Conservation (phyloP, 2,888 invertebrate genomes). For the Microdon myrmicae region DNA sequence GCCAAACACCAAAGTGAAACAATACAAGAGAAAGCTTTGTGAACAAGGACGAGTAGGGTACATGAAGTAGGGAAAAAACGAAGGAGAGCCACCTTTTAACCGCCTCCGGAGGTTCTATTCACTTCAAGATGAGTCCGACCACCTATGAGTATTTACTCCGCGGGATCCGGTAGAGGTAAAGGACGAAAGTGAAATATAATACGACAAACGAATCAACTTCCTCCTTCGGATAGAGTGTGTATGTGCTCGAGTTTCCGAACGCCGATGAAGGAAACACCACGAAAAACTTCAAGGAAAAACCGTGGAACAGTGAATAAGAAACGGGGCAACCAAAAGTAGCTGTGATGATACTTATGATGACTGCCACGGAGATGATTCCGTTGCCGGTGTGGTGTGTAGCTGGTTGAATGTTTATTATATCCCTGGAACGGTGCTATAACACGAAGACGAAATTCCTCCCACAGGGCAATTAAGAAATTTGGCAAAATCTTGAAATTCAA, state of each 20-base stretch:
- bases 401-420: constrained; percentile 40
- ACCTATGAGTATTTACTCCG: constrained; percentile 28
- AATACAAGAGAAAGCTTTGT: constrained; percentile 20
- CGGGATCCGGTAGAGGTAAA: constrained; percentile 14
- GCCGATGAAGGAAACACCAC: constrained; percentile 11
- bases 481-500: constrained; percentile 24
- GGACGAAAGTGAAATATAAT: background rate
- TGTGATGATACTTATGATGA: constrained; percentile 44
- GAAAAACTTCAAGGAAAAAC: constrained; percentile 11
- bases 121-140: constrained; percentile 17
- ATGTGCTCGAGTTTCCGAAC: constrained; percentile 27
- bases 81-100: constrained; percentile 18
- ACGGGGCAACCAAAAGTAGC: constrained; percentile 35
- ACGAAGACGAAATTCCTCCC: constrained; percentile 25
- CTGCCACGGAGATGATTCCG: constrained; percentile 30
- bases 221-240: constrained; percentile 15
- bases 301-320: constrained; percentile 17
- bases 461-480: constrained; percentile 25
- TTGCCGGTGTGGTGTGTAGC: constrained; percentile 1
- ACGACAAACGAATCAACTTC: constrained; percentile 9
- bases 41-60: background rate
- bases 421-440: constrained; percentile 12
- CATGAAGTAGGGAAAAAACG: background rate
- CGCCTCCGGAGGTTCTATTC: constrained; percentile 20
- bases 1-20: constrained; percentile 49